Base-by-base conservation (phyloP, 1,140 invertebrate species). In the Lamellibrachia luymesi region DNA sequence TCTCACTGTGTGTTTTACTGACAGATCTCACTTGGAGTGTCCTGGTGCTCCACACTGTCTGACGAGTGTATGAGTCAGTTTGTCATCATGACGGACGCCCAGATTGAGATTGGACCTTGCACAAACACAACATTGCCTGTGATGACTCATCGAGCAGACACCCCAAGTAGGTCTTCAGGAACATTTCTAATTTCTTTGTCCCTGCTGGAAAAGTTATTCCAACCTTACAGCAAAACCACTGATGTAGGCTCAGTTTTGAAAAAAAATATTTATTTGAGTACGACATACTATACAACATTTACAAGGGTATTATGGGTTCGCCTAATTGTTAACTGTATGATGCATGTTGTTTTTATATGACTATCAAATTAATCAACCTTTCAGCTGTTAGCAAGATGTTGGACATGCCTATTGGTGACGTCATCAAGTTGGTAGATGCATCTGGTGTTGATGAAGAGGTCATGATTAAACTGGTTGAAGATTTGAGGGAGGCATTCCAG, bases 341-440 rank as follows among this genome's bases (percentile, higher is more conserved):
- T 38, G 38, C 38, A 38, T 38, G 38, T 38, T 38, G 38, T 38
- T 38, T 38, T 38, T 38, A 38, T 38, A 38, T 38, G 38, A 38
- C 38, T 38, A 38, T 38, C 38, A 38, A 80, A 22, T 80, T 2
- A 0, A 50, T 91, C 51, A 17, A 91, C 22, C 1, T 91, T 91
- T 50, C 49, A 91, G 91, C 91, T 91, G 91, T 91, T 91, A 51
- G 51, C 1, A 51, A 91, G 51, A 91, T 91, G 91, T 22, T 91
- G 22, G 91, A 91, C 13, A 22, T 22, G 91, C 49, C 49, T 51
- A 91, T 91, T 50, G 51, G 64, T 2, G 64, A 80, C 2, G 64
- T 80, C 17, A 80, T 80, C 64, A 80, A 80, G 64, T 80, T 80
- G 64, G 64, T 80, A 17, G 64, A 80, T 17, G 64, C 64, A 80